A percentile compares a stretch with the other conserved stretches of the same genome.
Evolutionary conservation across 2,113 vertebrate species (phyloP).

Genomic region (Salvelinus sp.): DNA sequence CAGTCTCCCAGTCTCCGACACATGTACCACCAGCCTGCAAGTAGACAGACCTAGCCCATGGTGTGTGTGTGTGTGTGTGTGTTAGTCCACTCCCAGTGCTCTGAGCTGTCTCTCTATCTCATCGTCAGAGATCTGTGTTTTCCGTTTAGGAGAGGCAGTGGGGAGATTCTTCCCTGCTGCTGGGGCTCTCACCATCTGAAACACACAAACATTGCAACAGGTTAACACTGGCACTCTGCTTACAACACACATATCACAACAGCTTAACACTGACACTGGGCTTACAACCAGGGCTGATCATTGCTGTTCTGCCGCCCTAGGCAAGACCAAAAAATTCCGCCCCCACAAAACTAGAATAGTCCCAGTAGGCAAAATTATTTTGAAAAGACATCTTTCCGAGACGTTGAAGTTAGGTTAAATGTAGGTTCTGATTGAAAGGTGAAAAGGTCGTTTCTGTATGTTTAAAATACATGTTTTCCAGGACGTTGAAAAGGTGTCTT

Average conservation of each 20-base stretch:
- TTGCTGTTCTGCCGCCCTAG: no score
- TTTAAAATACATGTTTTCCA: no score
- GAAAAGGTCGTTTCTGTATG: no score
- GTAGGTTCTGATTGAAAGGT: no score
- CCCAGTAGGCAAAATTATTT: no score
- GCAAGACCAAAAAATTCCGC: no score
- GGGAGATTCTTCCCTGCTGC: slow-evolving; percentile 86
- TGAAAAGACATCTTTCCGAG: no score
- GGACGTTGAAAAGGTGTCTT: no score
- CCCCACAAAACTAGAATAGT: no score
- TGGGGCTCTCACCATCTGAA: slow-evolving; percentile 93
- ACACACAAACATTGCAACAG: neutral
- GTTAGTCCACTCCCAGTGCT: slow-evolving; percentile 92
- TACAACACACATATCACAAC: no score
- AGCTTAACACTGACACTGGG: slow-evolving; percentile 21
- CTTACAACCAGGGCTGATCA: no score
- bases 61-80: slow-evolving; percentile 15
- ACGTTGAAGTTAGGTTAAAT: no score
- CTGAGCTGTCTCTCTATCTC: slow-evolving; percentile 96
- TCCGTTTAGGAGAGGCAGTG: slow-evolving; percentile 78
- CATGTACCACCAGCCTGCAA: neutral
- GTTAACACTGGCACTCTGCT: neutral
- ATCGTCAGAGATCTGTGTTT: slow-evolving; percentile 87
- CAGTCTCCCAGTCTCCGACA: neutral
- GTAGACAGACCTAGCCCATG: neutral